phyloP scores from a whole-genome alignment of 2,888 invertebrate species.

The Eudasyphora cyanicolor region DNA sequence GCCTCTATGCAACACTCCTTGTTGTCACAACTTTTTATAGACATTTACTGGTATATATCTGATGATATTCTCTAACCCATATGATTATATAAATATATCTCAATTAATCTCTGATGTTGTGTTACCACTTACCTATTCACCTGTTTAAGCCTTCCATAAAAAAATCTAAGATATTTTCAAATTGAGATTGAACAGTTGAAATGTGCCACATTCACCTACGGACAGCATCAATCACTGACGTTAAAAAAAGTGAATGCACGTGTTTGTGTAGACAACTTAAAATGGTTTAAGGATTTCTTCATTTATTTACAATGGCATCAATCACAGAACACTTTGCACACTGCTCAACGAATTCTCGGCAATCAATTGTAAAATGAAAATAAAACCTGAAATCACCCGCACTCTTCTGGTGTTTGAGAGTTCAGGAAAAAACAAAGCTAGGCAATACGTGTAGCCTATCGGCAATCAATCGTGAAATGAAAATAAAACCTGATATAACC shows the following conservation, averaged over 20 bases:
- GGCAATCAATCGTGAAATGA: not conserved
- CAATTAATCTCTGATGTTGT: not conserved
- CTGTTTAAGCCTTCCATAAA: not conserved
- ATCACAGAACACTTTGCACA: not conserved
- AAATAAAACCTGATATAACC: not conserved
- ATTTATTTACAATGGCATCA: slow-evolving; percentile 12
- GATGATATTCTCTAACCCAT: too few relatives aligned
- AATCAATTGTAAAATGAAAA: slow-evolving; percentile 2
- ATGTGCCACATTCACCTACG: not conserved
- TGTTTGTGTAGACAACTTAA: slow-evolving; percentile 1
- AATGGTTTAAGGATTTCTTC: not conserved
- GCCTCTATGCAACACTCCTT: too few relatives aligned
- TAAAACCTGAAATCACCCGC: not conserved
- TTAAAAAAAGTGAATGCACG: not conserved
- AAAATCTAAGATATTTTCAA: not conserved
- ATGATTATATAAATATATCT: not conserved
- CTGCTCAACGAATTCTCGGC: not conserved
- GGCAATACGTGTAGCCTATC: too few relatives aligned
- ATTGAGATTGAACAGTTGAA: not conserved
- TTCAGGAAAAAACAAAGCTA: too few relatives aligned
- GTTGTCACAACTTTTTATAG: too few relatives aligned
- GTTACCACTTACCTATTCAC: not conserved
- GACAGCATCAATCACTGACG: slow-evolving; percentile 13
- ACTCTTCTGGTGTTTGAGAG: too few relatives aligned
- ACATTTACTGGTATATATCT: too few relatives aligned